Percentiles rank a stretch among this genome's conserved stretches.
Evolutionary conservation across 2,797 vertebrate species (phyloP).

Genomic region (Benthosema pterotum): DNA sequence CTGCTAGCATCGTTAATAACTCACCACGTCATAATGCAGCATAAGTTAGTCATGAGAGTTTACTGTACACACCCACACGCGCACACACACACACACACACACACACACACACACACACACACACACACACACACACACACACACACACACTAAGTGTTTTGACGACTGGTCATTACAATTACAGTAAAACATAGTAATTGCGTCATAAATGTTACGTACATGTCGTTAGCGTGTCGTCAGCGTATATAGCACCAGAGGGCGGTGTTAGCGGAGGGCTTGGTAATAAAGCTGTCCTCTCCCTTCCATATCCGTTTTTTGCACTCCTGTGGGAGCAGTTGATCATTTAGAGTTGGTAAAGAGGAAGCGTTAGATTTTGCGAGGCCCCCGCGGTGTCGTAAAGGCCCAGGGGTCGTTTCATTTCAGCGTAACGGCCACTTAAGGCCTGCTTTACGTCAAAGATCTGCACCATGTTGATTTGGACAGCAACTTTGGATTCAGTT

Average conservation of each 20-base stretch:
- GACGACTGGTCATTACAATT: constrained; percentile 21
- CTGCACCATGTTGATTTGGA: too few species aligned
- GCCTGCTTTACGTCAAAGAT: too few species aligned
- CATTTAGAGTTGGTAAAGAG: constrained; percentile 22
- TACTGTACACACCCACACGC: neutral
- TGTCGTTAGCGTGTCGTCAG: constrained; percentile 8
- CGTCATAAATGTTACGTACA: constrained; percentile 42
- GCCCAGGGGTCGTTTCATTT: neutral
- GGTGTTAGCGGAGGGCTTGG: constrained; percentile 32
- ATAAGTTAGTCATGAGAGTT: constrained; percentile 1
- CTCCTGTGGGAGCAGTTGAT: constrained; percentile 30
- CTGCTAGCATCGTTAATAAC: constrained; percentile 31
- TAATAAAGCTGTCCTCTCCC: constrained; percentile 25
- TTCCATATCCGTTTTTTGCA: constrained; percentile 27
- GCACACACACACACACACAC: constrained; percentile 5
- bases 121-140: neutral
- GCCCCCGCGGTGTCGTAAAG: neutral
- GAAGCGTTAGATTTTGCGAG: constrained; percentile 13
- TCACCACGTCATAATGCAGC: constrained; percentile 29
- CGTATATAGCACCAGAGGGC: neutral
- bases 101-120: constrained; percentile 12
- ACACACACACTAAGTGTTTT: constrained; percentile 4
- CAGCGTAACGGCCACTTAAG: too few species aligned
- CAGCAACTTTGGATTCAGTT: too few species aligned
- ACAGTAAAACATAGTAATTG: constrained; percentile 27